Evolutionary conservation across 2,113 vertebrate species (phyloP).

Genomic region (Nanger granti): DNA sequence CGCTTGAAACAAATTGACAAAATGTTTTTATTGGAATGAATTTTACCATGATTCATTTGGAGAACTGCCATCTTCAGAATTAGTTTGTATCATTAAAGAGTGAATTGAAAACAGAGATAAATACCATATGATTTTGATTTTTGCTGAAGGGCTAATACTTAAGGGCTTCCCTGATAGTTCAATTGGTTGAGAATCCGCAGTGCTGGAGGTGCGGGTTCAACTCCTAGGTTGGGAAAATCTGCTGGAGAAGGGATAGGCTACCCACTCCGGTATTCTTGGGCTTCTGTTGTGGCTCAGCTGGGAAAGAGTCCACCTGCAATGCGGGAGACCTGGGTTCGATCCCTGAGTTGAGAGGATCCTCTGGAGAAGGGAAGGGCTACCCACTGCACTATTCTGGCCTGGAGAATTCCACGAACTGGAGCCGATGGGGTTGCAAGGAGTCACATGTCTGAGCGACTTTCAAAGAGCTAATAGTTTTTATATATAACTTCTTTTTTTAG

Average conservation of each 20-base stretch:
- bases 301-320: neutral
- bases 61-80: neutral
- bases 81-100: neutral
- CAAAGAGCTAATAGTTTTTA: neutral
- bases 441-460: neutral
- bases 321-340: neutral
- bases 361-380: neutral
- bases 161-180: neutral
- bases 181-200: neutral
- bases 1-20: neutral
- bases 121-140: neutral
- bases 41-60: neutral
- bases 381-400: neutral
- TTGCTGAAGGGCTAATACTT: neutral
- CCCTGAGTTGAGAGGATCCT: neutral
- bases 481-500: neutral
- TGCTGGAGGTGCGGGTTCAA: neutral
- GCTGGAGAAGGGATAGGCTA: neutral
- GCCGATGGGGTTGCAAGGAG: neutral
- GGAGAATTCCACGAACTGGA: neutral
- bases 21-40: conserved; percentile 2
- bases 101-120: neutral
- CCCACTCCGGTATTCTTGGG: neutral
- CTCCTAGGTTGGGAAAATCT: neutral
- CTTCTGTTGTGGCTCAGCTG: neutral